phyloP scores from a whole-genome alignment of 2,113 vertebrate species.

The Trochalopteron elliotii region DNA sequence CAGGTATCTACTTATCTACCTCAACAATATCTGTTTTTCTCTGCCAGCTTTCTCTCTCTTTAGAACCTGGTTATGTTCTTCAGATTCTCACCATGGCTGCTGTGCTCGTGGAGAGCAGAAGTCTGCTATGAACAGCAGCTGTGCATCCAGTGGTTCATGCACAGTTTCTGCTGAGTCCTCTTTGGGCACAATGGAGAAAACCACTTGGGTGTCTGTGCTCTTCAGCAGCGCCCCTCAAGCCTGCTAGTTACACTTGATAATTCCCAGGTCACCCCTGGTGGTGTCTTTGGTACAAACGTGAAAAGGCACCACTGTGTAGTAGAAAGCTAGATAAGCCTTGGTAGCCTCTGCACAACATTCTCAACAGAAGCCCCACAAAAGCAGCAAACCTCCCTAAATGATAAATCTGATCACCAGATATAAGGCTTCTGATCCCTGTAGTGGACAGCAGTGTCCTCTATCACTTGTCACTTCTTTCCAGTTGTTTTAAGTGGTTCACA shows the following conservation, averaged over 20 bases:
- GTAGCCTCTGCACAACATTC: neutral
- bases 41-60: neutral
- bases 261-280: neutral
- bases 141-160: neutral
- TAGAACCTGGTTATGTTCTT: neutral
- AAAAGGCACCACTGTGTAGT: neutral
- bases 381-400: neutral
- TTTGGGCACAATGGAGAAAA: neutral
- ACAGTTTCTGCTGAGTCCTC: neutral
- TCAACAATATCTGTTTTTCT: neutral
- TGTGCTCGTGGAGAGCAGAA: rapidly evolving
- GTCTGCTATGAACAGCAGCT: neutral
- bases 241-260: neutral
- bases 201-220: rapidly evolving
- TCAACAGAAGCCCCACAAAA: neutral
- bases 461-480: neutral
- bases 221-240: neutral
- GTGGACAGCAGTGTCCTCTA: neutral
- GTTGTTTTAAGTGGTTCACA: neutral
- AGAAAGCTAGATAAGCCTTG: neutral
- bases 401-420: neutral
- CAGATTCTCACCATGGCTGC: neutral
- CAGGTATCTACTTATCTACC: neutral
- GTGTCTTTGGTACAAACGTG: neutral
- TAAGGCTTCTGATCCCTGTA: neutral